A percentile compares a stretch with the other conserved stretches of the same genome.
These are phyloP conservation scores for Drosophila siamana DNA, from an alignment of 2,888 invertebrate genomes.

Conservation along the genomic window DNA sequence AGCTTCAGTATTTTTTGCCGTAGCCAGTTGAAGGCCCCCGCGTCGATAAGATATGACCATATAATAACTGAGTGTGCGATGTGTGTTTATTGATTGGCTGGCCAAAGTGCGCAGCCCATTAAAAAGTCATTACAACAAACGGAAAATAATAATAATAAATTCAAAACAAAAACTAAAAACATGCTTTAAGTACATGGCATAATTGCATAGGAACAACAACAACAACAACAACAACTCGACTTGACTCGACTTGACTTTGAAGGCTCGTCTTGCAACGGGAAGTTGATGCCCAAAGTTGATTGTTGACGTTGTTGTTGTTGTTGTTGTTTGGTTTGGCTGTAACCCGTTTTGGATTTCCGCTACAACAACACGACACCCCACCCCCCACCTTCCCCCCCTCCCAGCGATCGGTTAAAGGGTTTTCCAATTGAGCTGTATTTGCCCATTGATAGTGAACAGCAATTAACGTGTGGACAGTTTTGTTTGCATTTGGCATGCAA, in stretches of 20 bases:
- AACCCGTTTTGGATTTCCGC: constrained; percentile 74
- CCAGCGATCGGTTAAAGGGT: constrained; percentile 68
- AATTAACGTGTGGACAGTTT: constrained; percentile 59
- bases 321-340: too few relatives aligned
- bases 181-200: constrained; percentile 48
- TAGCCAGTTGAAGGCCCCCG: constrained; percentile 47
- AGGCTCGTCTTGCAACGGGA: constrained; percentile 52
- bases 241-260: too few relatives aligned
- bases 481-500: constrained; percentile 64
- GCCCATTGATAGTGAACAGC: constrained; percentile 77
- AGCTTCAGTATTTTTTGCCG: constrained; percentile 1
- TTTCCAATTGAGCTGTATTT: constrained; percentile 71
- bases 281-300: constrained; percentile 66
- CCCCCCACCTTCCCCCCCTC: not conserved
- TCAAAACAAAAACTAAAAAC: constrained; percentile 27
- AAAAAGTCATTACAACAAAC: constrained; percentile 73
- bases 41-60: constrained; percentile 52
- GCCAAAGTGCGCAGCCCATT: constrained; percentile 71
- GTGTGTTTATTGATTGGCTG: constrained; percentile 73
- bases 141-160: constrained; percentile 16
- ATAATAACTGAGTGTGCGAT: constrained; percentile 21
- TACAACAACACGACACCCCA: constrained; percentile 36
- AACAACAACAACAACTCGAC: constrained; percentile 4
- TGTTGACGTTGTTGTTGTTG: too few relatives aligned
- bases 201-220: constrained; percentile 40